phyloP scores from a whole-genome alignment of 2,888 invertebrate species.

The Tipula helvola region DNA sequence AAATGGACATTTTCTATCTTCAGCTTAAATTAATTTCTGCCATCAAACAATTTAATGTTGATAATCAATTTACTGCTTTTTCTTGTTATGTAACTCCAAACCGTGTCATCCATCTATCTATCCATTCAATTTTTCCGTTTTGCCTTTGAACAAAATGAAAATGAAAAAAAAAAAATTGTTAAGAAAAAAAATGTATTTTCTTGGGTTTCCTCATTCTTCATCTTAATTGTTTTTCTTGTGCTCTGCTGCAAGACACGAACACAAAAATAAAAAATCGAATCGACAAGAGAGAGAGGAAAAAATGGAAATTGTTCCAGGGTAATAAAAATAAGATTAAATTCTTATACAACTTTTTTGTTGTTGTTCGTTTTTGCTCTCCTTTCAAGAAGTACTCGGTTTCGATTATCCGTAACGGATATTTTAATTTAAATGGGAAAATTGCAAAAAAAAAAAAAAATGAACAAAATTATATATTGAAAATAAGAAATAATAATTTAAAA shows the following conservation, averaged over 20 bases:
- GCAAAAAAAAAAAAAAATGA: background rate
- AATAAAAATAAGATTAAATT: constrained; percentile 11
- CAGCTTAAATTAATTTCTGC: background rate
- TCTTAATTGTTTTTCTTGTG: constrained; percentile 4
- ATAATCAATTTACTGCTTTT: background rate
- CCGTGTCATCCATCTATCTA: constrained; percentile 5
- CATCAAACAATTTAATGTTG: constrained; percentile 4
- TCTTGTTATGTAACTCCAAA: constrained; percentile 5
- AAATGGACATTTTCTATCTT: background rate
- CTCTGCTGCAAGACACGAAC: background rate
- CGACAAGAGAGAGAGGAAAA: background rate
- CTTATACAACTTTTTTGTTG: background rate
- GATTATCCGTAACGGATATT: constrained; percentile 11
- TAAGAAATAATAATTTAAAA: background rate
- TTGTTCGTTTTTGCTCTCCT: background rate
- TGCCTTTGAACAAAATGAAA: background rate
- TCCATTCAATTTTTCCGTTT: constrained; percentile 4
- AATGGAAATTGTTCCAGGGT: background rate
- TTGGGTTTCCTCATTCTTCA: constrained; percentile 4
- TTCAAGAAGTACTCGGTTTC: constrained; percentile 6
- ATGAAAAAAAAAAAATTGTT: background rate
- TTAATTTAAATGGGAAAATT: constrained; percentile 11
- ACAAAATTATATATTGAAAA: background rate
- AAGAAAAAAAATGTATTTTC: background rate
- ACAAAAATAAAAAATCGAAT: background rate